Conservation (phyloP, 2,888 invertebrate genomes). For the Nycteola revayana region DNA sequence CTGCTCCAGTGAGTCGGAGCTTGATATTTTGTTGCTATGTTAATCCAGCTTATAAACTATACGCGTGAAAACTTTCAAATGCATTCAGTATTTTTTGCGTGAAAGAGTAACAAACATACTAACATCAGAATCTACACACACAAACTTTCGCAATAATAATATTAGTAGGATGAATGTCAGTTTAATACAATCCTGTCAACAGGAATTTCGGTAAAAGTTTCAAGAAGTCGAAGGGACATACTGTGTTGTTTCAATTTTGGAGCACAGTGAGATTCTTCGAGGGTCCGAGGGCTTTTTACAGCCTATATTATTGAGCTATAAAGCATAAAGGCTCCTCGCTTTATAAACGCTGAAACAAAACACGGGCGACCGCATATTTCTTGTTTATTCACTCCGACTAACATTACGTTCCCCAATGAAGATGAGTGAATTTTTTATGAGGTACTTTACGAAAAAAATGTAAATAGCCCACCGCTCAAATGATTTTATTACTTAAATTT, state of each 20-base stretch:
- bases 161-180: too few species aligned
- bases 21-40: too few species aligned
- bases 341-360: constrained; percentile 70
- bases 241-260: constrained; percentile 63
- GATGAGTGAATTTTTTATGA: constrained; percentile 49
- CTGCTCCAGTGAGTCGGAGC: too few species aligned
- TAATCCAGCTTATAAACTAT: too few species aligned
- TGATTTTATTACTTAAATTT: constrained; percentile 2
- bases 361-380: constrained; percentile 61
- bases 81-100: too few species aligned
- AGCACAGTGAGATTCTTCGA: constrained; percentile 53
- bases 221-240: constrained; percentile 52
- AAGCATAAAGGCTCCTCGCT: constrained; percentile 68
- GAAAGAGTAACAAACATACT: too few species aligned
- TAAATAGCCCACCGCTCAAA: constrained; percentile 25
- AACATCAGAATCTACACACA: too few species aligned
- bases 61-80: too few species aligned
- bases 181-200: too few species aligned
- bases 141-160: too few species aligned
- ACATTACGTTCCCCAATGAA: constrained; percentile 54
- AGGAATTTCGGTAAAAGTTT: too few species aligned
- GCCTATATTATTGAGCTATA: constrained; percentile 73
- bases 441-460: constrained; percentile 37
- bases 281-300: constrained; percentile 63
- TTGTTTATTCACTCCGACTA: constrained; percentile 58